These are phyloP conservation scores for Tribolium castaneum DNA, from an alignment of 1,140 invertebrate genomes.

Conservation along the genomic window DNA sequence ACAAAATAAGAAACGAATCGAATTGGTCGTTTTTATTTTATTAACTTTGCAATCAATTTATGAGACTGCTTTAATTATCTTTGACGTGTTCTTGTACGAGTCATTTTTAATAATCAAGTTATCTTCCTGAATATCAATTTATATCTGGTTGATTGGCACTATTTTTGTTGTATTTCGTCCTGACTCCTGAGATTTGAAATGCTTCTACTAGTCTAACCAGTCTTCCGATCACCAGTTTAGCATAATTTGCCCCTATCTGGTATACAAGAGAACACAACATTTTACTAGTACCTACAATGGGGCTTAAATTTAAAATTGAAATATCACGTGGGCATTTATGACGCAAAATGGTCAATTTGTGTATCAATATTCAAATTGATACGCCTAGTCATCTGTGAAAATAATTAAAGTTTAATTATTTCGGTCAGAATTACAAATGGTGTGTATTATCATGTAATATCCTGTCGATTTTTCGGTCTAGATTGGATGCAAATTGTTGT, in stretches of 20 bases:
- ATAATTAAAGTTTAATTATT: constrained; percentile 32
- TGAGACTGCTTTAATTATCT: neutral
- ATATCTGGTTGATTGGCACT: neutral
- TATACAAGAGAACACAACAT: neutral
- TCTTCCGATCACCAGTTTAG: constrained; percentile 8
- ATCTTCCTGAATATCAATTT: neutral
- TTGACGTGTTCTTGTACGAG: neutral
- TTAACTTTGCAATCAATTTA: neutral
- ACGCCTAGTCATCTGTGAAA: constrained; percentile 14
- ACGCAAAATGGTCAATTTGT: neutral
- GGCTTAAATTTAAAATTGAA: neutral
- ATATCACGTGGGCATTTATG: neutral
- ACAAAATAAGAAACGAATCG: neutral
- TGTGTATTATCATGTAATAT: constrained; percentile 9
- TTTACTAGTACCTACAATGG: neutral
- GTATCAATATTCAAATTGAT: constrained; percentile 15
- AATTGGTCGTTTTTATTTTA: neutral
- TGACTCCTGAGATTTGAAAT: neutral
- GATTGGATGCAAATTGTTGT: neutral
- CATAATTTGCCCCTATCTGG: constrained; percentile 8
- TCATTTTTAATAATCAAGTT: neutral
- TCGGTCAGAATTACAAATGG: constrained; percentile 1
- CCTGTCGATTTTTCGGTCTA: neutral
- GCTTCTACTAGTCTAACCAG: constrained; percentile 1
- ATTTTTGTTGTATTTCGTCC: neutral